These are phyloP conservation scores for Allobates femoralis DNA, from an alignment of 2,797 vertebrate genomes.

Conservation along the genomic window DNA sequence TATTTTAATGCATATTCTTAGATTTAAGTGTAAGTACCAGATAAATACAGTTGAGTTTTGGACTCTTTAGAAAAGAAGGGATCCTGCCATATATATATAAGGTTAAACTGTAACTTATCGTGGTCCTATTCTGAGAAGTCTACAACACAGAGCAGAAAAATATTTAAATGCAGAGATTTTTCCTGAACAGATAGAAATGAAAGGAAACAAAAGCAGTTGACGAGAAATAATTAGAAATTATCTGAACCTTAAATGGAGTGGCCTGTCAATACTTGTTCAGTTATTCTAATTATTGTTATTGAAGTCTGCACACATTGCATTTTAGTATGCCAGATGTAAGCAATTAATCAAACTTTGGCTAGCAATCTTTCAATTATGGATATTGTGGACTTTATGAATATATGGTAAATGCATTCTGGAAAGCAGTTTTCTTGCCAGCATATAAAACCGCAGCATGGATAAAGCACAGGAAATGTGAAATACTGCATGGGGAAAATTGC, in stretches of 20 bases:
- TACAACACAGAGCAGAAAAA: background rate
- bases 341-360: conserved; percentile 56
- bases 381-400: conserved; percentile 38
- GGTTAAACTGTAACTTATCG: background rate
- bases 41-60: background rate
- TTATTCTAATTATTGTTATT: conserved; percentile 44
- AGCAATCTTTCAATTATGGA: conserved; percentile 41
- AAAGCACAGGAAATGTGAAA: background rate
- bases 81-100: background rate
- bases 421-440: conserved; percentile 12
- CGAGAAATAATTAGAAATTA: conserved; percentile 50
- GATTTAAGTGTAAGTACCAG: background rate
- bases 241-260: conserved; percentile 29
- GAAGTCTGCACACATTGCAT: conserved; percentile 40
- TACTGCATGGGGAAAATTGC: background rate
- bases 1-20: background rate
- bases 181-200: background rate
- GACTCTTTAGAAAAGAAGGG: background rate
- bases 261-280: conserved; percentile 40
- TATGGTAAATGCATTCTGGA: conserved; percentile 20
- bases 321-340: conserved; percentile 48
- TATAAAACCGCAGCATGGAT: conserved; percentile 11
- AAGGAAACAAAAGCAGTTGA: conserved; percentile 11
- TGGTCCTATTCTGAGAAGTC: background rate
- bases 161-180: background rate